Evolutionary conservation across 2,113 vertebrate species (phyloP).

Genomic region (Python bivittatus): DNA sequence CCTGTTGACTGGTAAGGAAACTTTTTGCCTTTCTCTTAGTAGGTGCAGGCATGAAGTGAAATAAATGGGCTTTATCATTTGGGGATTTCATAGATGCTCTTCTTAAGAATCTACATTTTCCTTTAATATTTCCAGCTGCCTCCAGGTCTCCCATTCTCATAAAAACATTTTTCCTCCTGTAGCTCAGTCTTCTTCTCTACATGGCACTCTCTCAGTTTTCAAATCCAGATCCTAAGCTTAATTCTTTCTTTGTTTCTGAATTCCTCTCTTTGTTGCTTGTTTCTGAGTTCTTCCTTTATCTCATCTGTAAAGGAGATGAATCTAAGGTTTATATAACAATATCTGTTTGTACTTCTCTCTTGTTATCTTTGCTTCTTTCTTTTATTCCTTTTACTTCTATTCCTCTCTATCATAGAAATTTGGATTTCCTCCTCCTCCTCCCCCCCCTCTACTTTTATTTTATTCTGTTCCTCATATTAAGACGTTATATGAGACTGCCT

Average conservation of each 20-base stretch:
- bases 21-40: not conserved
- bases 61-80: not conserved
- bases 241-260: not conserved
- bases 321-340: not conserved
- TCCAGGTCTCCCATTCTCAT: not conserved
- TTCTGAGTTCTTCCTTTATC: not conserved
- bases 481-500: not conserved
- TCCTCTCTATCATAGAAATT: not conserved
- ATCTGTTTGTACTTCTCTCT: not conserved
- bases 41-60: not conserved
- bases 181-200: not conserved
- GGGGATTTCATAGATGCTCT: not conserved
- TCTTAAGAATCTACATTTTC: not conserved
- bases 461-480: not conserved
- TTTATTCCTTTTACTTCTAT: not conserved
- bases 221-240: not conserved
- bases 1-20: slow-evolving; percentile 89
- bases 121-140: not conserved
- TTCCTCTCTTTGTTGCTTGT: not conserved
- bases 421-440: not conserved
- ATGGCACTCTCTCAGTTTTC: not conserved
- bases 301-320: not conserved
- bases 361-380: not conserved
- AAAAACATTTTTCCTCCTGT: not conserved
- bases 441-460: not conserved